A percentile compares a stretch with the other conserved stretches of the same genome.
Evolutionary conservation across 2,888 invertebrate genomes (phyloP).

Genomic region (Unio delphinus): DNA sequence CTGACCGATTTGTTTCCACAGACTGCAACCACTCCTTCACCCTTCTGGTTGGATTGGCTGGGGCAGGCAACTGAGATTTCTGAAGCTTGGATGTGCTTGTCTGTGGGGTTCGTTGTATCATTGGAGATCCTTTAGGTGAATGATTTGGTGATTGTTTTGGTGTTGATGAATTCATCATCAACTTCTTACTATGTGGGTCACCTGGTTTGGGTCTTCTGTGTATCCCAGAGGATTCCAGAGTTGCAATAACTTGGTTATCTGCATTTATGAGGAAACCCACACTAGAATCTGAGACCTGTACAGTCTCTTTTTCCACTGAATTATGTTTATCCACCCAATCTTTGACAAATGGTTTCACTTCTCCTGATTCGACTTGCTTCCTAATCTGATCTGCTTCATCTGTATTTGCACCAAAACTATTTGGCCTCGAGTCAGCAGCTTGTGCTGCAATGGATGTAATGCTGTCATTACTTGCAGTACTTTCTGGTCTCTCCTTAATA

Average conservation of each 20-base stretch:
- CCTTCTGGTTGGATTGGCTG: conserved; percentile 54
- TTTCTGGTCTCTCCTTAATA: conserved; percentile 56
- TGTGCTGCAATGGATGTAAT: conserved; percentile 48
- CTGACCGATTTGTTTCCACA: conserved; percentile 49
- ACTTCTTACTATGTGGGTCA: conserved; percentile 32
- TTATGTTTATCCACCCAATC: conserved; percentile 68
- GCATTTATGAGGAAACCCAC: conserved; percentile 31
- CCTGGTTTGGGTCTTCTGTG: conserved; percentile 40
- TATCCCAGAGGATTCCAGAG: conserved; percentile 30
- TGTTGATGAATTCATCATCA: conserved; percentile 42
- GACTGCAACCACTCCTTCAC: conserved; percentile 69
- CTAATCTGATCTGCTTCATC: conserved; percentile 30
- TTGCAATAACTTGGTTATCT: conserved; percentile 38
- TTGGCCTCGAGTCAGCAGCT: conserved; percentile 53
- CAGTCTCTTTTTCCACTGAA: conserved; percentile 23
- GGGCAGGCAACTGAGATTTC: conserved; percentile 48
- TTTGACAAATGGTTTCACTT: conserved; percentile 62
- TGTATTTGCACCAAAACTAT: conserved; percentile 45
- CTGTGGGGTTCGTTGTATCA: conserved; percentile 35
- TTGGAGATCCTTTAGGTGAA: conserved; percentile 55
- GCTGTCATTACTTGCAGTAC: conserved; percentile 54
- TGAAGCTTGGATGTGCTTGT: conserved; percentile 31
- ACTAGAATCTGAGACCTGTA: conserved; percentile 11
- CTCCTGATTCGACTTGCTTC: conserved; percentile 29
- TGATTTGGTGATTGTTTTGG: conserved; percentile 49